These are phyloP conservation scores for Emmelina monodactyla DNA, from an alignment of 2,888 invertebrate species.

Conservation along the genomic window DNA sequence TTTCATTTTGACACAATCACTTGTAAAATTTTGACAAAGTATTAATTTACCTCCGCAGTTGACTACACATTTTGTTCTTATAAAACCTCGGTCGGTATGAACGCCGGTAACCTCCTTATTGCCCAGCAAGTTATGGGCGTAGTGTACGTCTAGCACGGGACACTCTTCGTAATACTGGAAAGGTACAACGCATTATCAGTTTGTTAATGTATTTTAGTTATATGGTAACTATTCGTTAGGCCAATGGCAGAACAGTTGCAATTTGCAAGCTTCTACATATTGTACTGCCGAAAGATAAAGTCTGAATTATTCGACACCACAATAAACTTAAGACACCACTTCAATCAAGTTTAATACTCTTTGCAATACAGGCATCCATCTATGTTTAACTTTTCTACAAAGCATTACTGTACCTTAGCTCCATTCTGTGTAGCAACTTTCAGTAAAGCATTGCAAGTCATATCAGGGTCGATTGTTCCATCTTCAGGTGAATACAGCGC, in stretches of 20 bases:
- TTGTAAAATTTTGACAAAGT: not conserved
- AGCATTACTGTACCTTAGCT: conserved; percentile 70
- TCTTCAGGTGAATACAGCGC: conserved; percentile 82
- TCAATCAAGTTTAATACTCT: too few species aligned
- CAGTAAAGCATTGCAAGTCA: conserved; percentile 77
- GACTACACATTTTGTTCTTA: conserved; percentile 80
- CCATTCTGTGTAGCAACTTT: conserved; percentile 76
- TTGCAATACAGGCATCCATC: too few species aligned
- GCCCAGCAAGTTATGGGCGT: conserved; percentile 69
- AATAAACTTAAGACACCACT: too few species aligned
- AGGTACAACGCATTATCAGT: too few species aligned
- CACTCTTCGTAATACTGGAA: conserved; percentile 77
- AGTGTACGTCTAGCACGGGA: conserved; percentile 74
- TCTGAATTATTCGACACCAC: too few species aligned
- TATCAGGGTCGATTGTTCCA: conserved; percentile 85
- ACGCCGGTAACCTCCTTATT: conserved; percentile 78
- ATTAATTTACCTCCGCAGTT: conserved; percentile 71
- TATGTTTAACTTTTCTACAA: too few species aligned
- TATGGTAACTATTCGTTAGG: too few species aligned
- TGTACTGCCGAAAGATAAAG: too few species aligned
- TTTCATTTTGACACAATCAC: too few species aligned
- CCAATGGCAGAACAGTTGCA: too few species aligned
- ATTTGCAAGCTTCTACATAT: too few species aligned
- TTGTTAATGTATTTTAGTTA: too few species aligned
- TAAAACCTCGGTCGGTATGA: conserved; percentile 75